Evolutionary conservation across 2,797 vertebrate species (phyloP).

Genomic region (Melopsittacus undulatus): DNA sequence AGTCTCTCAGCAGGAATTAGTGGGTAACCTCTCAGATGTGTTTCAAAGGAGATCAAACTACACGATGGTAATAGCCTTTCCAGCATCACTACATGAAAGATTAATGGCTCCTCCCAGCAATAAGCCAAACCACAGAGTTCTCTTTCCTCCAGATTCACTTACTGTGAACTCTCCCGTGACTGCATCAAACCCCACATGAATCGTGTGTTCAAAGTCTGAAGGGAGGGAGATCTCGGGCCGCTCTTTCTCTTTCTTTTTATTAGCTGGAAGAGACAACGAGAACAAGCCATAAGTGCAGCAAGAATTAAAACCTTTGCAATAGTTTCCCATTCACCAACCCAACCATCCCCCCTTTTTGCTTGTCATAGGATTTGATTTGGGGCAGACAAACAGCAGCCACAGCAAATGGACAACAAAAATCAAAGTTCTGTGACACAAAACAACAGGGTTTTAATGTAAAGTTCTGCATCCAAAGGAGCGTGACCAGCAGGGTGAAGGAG

Average conservation of each 20-base stretch:
- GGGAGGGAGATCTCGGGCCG: slow-evolving; percentile 94
- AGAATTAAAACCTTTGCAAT: background rate
- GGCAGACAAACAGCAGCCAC: background rate
- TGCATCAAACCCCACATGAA: slow-evolving; percentile 95
- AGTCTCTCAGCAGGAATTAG: background rate
- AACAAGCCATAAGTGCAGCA: background rate
- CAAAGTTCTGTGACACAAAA: background rate
- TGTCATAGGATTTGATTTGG: background rate
- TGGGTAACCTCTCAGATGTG: background rate
- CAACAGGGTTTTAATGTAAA: background rate
- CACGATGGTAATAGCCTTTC: background rate
- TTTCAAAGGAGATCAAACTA: background rate
- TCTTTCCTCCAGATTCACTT: slow-evolving; percentile 67
- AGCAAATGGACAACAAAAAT: background rate
- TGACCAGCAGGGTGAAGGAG: background rate
- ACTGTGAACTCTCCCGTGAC: slow-evolving; percentile 97
- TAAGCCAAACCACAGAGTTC: background rate
- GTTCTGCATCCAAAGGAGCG: background rate
- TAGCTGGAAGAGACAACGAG: slow-evolving; percentile 66
- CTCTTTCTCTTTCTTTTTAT: slow-evolving; percentile 91
- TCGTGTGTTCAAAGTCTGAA: slow-evolving; percentile 95
- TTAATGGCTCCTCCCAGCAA: slow-evolving; percentile 36
- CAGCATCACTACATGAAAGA: slow-evolving; percentile 26
- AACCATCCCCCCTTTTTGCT: background rate
- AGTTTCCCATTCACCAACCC: background rate